phyloP scores from a whole-genome alignment of 1,140 invertebrate genomes.

The Achatina immaculata region DNA sequence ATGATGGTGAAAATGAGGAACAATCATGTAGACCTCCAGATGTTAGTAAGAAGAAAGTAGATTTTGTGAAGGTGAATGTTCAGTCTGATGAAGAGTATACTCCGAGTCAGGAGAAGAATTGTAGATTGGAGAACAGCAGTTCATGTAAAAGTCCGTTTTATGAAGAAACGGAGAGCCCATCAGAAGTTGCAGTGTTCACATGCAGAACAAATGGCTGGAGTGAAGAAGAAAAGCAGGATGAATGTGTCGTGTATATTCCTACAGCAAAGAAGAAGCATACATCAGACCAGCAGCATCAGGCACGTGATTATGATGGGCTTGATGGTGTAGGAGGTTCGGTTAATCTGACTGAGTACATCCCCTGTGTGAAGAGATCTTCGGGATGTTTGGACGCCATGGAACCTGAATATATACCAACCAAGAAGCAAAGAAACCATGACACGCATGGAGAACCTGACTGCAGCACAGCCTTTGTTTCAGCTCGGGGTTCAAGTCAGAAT shows the following conservation, averaged over 20 bases:
- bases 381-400: not conserved
- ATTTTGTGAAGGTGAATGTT: not conserved
- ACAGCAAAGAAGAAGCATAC: not conserved
- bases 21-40: not conserved
- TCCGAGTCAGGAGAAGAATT: not conserved
- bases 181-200: not conserved
- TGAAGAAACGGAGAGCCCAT: not conserved
- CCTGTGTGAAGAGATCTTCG: not conserved
- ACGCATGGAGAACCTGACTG: not conserved
- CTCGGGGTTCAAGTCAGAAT: not conserved
- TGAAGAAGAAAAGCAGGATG: not conserved
- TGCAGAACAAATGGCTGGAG: too few relatives aligned
- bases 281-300: not conserved
- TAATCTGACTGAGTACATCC: not conserved
- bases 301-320: not conserved
- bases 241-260: not conserved
- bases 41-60: not conserved
- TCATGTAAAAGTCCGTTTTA: not conserved
- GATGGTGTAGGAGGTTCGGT: not conserved
- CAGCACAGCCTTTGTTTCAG: not conserved
- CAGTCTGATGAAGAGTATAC: not conserved
- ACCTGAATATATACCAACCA: not conserved
- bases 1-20: not conserved
- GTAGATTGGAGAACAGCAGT: not conserved
- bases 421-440: not conserved